phyloP scores from a whole-genome alignment of 1,140 invertebrate genomes.

The Augochlora pura region DNA sequence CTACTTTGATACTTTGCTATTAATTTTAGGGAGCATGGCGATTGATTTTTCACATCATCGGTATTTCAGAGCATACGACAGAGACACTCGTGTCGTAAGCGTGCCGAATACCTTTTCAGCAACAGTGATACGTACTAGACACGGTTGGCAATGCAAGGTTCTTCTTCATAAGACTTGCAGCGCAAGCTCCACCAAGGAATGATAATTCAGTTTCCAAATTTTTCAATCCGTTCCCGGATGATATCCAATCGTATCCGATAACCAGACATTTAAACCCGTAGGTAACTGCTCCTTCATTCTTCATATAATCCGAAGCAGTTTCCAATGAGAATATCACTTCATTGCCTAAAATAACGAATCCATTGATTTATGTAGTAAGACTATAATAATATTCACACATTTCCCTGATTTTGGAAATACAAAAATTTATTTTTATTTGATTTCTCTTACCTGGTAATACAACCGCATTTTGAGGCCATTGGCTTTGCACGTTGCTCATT shows the following conservation, averaged over 20 bases:
- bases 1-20: no score
- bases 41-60: neutral
- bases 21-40: neutral
- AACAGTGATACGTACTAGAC: constrained; percentile 78
- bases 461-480: constrained; percentile 93
- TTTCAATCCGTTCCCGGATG: constrained; percentile 83
- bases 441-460: constrained; percentile 87
- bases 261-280: constrained; percentile 96
- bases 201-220: constrained; percentile 94
- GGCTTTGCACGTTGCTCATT: constrained; percentile 84
- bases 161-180: constrained; percentile 92
- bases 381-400: neutral
- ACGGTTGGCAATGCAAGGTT: constrained; percentile 88
- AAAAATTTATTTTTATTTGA: neutral
- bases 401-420: neutral
- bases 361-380: neutral
- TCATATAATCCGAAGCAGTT: constrained; percentile 96
- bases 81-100: neutral
- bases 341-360: constrained; percentile 83
- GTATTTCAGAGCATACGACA: neutral
- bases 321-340: constrained; percentile 97
- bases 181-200: constrained; percentile 94
- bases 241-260: constrained; percentile 93
- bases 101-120: neutral
- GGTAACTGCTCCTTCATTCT: constrained; percentile 91